These are phyloP conservation scores for Drosophila parabipectinata DNA, from an alignment of 1,140 invertebrate genomes.

Conservation along the genomic window DNA sequence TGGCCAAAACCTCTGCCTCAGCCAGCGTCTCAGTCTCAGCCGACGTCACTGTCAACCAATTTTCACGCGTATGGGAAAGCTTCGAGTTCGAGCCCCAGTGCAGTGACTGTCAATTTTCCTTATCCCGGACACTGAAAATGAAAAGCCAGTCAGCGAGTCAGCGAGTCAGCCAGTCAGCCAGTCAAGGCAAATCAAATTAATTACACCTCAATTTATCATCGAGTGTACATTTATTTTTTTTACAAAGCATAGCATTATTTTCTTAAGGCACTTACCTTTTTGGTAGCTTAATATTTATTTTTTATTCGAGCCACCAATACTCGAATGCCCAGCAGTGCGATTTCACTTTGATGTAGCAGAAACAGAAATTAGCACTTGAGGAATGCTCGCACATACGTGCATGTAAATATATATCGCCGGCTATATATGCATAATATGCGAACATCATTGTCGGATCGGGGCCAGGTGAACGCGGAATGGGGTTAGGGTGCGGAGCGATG, in stretches of 20 bases:
- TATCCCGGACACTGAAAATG: conserved; percentile 79
- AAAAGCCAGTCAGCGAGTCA: conserved; percentile 67
- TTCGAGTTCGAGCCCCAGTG: conserved; percentile 50
- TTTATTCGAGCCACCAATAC: conserved; percentile 17
- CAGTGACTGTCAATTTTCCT: conserved; percentile 68
- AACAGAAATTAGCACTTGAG: conserved; percentile 72
- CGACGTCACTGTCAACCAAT: conserved; percentile 25
- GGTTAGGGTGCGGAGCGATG: conserved; percentile 69
- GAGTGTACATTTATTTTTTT: conserved; percentile 31
- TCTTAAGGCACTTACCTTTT: conserved; percentile 10
- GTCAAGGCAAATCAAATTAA: conserved; percentile 68
- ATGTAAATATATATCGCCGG: conserved; percentile 17
- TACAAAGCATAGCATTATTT: conserved; percentile 11
- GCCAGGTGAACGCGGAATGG: conserved; percentile 53
- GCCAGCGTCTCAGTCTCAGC: conserved; percentile 2
- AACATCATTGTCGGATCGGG: conserved; percentile 15
- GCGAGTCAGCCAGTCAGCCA: conserved; percentile 23
- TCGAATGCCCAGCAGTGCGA: conserved; percentile 41
- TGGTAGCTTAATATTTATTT: conserved; percentile 11
- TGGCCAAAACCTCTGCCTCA: conserved; percentile 1
- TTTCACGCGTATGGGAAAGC: conserved; percentile 67
- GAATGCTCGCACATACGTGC: conserved; percentile 26
- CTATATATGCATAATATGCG: conserved; percentile 39
- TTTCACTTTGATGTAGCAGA: conserved; percentile 68
- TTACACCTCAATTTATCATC: conserved; percentile 69